Percentiles rank a stretch among this genome's conserved stretches.
Evolutionary conservation across 2,113 vertebrate genomes (phyloP).

Genomic region (Synchiropus splendidus): DNA sequence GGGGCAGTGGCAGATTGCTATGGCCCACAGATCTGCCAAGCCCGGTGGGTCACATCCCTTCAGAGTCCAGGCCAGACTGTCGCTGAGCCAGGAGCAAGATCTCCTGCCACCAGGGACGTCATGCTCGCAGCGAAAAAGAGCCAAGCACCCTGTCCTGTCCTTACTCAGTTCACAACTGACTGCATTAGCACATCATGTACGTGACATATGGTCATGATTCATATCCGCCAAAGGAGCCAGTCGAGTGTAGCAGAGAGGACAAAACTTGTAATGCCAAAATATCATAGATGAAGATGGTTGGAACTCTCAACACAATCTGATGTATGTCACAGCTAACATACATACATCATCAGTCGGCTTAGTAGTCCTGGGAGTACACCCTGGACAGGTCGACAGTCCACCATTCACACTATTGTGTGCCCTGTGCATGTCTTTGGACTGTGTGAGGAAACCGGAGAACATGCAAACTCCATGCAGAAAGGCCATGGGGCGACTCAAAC

Average conservation of each 20-base stretch:
- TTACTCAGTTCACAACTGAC: constrained; percentile 29
- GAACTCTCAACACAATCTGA: no score
- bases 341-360: no score
- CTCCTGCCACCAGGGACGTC: constrained; percentile 41
- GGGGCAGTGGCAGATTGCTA: constrained; percentile 54
- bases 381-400: no score
- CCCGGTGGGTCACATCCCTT: constrained; percentile 63
- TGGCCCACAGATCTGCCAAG: constrained; percentile 39
- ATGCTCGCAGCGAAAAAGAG: constrained; percentile 27
- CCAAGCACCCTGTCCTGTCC: constrained; percentile 20
- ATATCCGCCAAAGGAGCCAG: constrained; percentile 20
- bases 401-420: neutral
- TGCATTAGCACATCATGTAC: constrained; percentile 32
- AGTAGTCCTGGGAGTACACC: no score
- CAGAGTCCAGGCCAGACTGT: constrained; percentile 28
- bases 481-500: no score
- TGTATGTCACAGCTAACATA: no score
- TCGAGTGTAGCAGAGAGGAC: no score
- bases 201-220: constrained; percentile 52
- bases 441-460: no score
- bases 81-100: constrained; percentile 30
- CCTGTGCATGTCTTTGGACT: neutral
- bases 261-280: no score
- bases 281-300: no score
- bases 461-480: neutral